Conservation (phyloP, 2,113 vertebrate genomes). For the Oenanthe melanoleuca region DNA sequence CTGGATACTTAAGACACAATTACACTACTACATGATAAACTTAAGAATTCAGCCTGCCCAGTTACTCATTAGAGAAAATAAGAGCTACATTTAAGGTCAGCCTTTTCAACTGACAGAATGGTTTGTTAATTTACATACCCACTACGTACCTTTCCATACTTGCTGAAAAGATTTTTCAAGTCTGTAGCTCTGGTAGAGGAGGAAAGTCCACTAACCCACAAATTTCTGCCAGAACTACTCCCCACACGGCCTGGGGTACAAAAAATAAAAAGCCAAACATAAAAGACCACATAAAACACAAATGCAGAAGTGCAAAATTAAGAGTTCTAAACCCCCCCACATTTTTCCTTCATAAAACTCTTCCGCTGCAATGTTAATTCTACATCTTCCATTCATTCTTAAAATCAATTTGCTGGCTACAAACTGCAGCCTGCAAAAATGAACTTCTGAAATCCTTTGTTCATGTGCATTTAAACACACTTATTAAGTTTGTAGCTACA, state of each 20-base stretch:
- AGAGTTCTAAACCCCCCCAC: accelerated
- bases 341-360: not conserved
- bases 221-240: slow-evolving; percentile 81
- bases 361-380: not conserved
- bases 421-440: not conserved
- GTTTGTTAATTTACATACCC: not conserved
- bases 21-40: not conserved
- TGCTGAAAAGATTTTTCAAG: slow-evolving; percentile 96
- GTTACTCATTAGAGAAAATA: not conserved
- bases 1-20: not conserved
- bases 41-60: not conserved
- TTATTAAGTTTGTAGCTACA: not conserved
- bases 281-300: not conserved
- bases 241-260: slow-evolving; percentile 62
- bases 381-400: not conserved
- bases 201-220: slow-evolving; percentile 97
- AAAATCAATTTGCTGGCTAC: not conserved
- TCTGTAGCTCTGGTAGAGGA: slow-evolving; percentile 95
- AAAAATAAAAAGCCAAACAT: not conserved
- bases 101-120: not conserved
- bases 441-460: not conserved
- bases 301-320: not conserved
- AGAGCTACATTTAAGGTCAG: not conserved
- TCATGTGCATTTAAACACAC: not conserved
- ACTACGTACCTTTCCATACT: slow-evolving; percentile 89